phyloP scores from a whole-genome alignment of 2,797 vertebrate species.

The Coregonus suidteri region DNA sequence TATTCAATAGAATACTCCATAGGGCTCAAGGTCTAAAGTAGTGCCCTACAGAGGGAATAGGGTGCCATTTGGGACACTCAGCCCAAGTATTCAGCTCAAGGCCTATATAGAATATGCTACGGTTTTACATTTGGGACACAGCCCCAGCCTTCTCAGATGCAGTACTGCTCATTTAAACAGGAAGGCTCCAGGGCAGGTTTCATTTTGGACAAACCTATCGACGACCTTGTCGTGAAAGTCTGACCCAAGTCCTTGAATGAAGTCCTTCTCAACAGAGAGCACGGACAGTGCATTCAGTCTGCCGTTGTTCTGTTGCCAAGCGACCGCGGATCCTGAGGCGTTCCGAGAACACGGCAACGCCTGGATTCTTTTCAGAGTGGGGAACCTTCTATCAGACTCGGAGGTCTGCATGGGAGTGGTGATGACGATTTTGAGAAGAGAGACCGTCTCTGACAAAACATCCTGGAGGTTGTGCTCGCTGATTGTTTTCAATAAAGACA shows the following conservation, averaged over 20 bases:
- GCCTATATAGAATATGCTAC: no score
- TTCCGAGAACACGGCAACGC: slow-evolving; percentile 5
- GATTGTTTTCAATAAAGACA: slow-evolving; percentile 9
- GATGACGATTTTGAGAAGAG: slow-evolving; percentile 8
- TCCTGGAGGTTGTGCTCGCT: slow-evolving; percentile 15
- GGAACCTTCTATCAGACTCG: slow-evolving; percentile 18
- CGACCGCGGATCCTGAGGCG: slow-evolving; percentile 1
- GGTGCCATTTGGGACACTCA: no score
- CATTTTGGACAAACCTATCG: slow-evolving; percentile 9
- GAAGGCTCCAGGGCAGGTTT: slow-evolving; percentile 2
- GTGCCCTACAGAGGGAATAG: no score
- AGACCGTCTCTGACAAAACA: slow-evolving; percentile 10
- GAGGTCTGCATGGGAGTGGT: slow-evolving; percentile 4
- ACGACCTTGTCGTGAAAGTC: slow-evolving; percentile 4
- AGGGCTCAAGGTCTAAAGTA: no score
- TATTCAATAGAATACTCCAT: no score
- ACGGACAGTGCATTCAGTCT: slow-evolving; percentile 5
- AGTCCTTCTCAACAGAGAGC: slow-evolving; percentile 11
- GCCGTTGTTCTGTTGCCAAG: not conserved
- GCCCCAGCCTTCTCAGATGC: no score
- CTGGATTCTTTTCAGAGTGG: slow-evolving; percentile 11
- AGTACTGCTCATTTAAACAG: not conserved
- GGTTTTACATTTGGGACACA: no score
- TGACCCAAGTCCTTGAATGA: not conserved
- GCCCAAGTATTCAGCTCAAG: no score